A percentile compares a stretch with the other conserved stretches of the same genome.
phyloP scores from a whole-genome alignment of 2,113 vertebrate species.

The Eleginops maclovinus region DNA sequence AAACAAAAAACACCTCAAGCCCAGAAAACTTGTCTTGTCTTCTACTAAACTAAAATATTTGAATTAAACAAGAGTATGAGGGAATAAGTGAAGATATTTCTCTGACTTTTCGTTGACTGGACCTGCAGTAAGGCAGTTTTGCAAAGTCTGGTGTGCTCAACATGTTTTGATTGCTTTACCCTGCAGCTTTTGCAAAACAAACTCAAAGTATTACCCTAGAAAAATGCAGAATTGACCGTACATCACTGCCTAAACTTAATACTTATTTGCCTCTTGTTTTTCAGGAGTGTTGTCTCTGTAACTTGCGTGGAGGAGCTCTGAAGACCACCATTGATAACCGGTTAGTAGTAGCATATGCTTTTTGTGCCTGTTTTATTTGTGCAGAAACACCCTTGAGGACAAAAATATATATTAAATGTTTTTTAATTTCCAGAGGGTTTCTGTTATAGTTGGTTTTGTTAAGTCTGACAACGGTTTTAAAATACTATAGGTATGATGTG shows the following conservation, averaged over 20 bases:
- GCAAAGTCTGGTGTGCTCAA: no score
- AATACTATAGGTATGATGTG: neutral
- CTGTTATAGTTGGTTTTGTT: no score
- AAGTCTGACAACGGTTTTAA: neutral
- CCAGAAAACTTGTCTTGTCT: neutral
- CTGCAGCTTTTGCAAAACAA: neutral
- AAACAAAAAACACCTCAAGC: neutral
- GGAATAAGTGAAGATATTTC: neutral
- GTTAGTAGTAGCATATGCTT: slow-evolving; percentile 75
- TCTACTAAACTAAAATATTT: neutral
- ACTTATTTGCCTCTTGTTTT: slow-evolving; percentile 38
- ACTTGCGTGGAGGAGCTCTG: slow-evolving; percentile 94
- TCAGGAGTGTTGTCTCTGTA: slow-evolving; percentile 96
- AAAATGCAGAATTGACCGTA: neutral
- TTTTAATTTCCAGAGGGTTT: neutral
- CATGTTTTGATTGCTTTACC: neutral
- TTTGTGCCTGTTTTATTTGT: neutral
- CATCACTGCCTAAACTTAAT: neutral
- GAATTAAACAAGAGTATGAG: neutral
- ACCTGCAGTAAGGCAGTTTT: no score
- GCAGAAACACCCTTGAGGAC: neutral
- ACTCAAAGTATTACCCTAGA: neutral
- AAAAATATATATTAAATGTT: neutral
- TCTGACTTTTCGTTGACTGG: neutral
- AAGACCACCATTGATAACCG: slow-evolving; percentile 91